Evolutionary conservation across 1,140 invertebrate species (phyloP), one percentile per base, ranked within the genome.

Genomic region (Aphaenogaster rudis): DNA sequence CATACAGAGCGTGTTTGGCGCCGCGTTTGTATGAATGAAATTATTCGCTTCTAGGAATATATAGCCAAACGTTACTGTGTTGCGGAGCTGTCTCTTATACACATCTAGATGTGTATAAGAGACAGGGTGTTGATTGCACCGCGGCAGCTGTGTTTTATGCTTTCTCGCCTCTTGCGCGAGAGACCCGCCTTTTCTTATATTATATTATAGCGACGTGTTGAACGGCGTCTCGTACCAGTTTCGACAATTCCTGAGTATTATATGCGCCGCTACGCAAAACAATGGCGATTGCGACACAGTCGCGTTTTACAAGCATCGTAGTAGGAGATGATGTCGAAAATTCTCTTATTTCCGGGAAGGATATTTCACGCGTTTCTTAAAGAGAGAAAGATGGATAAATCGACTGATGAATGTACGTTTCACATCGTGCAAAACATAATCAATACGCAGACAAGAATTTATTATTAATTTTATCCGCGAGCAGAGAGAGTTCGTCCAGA

Each of bases 1-100:
- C 94, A 93, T 93, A 92, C 90, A 92, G 90, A 90, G 91, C 91
- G 88, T 91, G 90, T 92, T 93, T 92, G 93, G 92, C 92, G 91
- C 92, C 92, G 91, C 91, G 92, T 93, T 94, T 94, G 92, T 93
- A 95, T 93, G 94, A 95, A 95, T 94, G 94, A 94, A 95, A 95
- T 95, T 94, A 94, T 94, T 94, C 92, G 93, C 94, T 95, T 95
- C 94, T 93, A 91, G 94, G 94, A 94, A 94, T 93, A 93, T 91
- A 88, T 91, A 89, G 82, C 87, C 90, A 48, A 61, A 86, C 72
- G 86, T 85, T 74, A 84, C 77, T 52, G 74, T 42, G 57, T 33
- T 39, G 33, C 21, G 33, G 74, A n/a, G n/a, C n/a, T n/a, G n/a
- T n/a, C n/a, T n/a, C n/a, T n/a, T n/a, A n/a, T n/a, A n/a, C n/a